Evolutionary conservation across 2,797 vertebrate species (phyloP), one percentile per base, ranked within the genome.

Genomic region (Hyperoplus immaculatus): DNA sequence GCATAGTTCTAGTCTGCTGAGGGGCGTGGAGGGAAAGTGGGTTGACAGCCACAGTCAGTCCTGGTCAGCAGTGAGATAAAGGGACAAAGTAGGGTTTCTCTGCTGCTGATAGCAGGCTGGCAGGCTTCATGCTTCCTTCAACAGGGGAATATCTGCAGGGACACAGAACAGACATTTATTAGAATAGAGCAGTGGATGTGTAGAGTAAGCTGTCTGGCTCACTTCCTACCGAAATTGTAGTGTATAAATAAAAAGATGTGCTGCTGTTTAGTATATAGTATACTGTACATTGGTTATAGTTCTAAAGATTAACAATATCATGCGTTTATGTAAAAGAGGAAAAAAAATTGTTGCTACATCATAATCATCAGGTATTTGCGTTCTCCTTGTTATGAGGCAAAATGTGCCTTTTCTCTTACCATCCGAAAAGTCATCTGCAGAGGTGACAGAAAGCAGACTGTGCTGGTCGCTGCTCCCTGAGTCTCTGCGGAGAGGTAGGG

Each of bases 51-150:
- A 87, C 86, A 91, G 92, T 93, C 90, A 85, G 91, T 93, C 87
- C 92, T 83, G 84, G 87, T 91, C 90, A 91, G 90, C 92, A 86
- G 84, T 70, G 75, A 83, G 66, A 85, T 78, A 89, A 51, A 54
- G 72, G 81, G 81, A 75, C 29, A 29, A 64, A 75, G 16, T 59
- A 68, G 77, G 70, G 74, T 39, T 43, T 87, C 70, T 72, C 77
- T 83, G 88, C 79, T 63, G 80, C 79, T 78, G 81, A 87, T 58
- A 89, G 91, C 75, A 82, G 90, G 75, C 77, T 77, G 90, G 91
- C 82, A 90, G 91, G 87, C 82, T 94, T 99, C 97, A 99, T 90
- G 98, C 97, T 96, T 99, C 98, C 94, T 99, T 99, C 93, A 99
- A 65, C 91, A 99, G 95, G 38, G 98, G 98, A 90, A 99, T 98